Conservation (phyloP, 2,797 vertebrate genomes). For the Saguinus oedipus region DNA sequence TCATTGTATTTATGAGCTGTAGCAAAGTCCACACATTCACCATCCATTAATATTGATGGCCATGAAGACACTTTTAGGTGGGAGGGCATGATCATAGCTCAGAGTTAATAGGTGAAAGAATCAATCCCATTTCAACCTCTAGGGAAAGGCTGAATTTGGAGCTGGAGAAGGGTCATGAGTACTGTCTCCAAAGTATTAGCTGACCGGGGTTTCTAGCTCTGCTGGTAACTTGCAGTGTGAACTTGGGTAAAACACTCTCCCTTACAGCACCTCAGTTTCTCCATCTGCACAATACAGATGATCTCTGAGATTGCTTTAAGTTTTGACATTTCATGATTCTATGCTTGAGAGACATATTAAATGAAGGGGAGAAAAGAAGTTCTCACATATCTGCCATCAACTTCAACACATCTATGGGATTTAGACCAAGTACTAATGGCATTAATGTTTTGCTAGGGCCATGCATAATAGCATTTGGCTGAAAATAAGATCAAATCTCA, state of each 20-base stretch:
- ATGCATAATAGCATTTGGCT: neutral
- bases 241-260: neutral
- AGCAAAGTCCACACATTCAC: neutral
- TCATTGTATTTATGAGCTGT: neutral
- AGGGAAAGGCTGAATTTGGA: constrained; percentile 3
- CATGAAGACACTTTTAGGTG: constrained; percentile 20
- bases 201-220: neutral
- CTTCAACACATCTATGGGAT: neutral
- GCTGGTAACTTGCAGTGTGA: neutral
- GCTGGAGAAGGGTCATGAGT: neutral
- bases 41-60: constrained; percentile 42
- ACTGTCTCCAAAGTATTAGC: neutral
- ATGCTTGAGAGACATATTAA: neutral
- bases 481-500: neutral
- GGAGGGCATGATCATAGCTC: neutral
- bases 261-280: neutral
- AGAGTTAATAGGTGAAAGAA: constrained; percentile 48
- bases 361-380: neutral
- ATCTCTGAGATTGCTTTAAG: neutral
- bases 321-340: neutral
- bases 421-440: neutral
- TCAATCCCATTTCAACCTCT: constrained; percentile 20
- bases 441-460: neutral
- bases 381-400: neutral
- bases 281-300: neutral